A percentile compares a stretch with the other conserved stretches of the same genome.
Evolutionary conservation across 2,113 vertebrate genomes (phyloP).

Genomic region (Poicephalus gulielmi): DNA sequence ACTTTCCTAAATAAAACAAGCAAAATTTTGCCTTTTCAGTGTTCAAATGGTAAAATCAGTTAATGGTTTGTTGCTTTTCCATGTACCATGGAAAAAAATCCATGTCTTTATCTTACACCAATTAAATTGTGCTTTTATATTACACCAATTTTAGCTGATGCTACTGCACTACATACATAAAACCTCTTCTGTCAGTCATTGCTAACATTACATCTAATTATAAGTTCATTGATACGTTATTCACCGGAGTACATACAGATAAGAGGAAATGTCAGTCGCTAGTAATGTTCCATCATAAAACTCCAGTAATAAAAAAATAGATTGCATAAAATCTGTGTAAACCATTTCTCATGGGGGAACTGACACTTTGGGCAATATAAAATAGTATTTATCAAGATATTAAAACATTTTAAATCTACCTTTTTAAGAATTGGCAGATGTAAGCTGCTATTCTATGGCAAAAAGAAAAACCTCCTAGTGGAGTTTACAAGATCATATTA

Average conservation of each 20-base stretch:
- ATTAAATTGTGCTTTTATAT: neutral
- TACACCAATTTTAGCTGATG: neutral
- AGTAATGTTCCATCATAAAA: slow-evolving; percentile 60
- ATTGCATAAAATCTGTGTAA: slow-evolving; percentile 34
- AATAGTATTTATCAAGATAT: slow-evolving; percentile 30
- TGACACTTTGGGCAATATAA: neutral
- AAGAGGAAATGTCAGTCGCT: slow-evolving; percentile 41
- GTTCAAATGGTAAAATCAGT: neutral
- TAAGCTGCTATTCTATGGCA: neutral
- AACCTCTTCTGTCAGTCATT: slow-evolving; percentile 31
- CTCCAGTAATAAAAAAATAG: slow-evolving; percentile 14
- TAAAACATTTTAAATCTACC: neutral
- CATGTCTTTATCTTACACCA: neutral
- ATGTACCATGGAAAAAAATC: neutral
- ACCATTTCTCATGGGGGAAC: neutral
- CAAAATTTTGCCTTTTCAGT: neutral
- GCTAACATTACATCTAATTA: slow-evolving; percentile 27
- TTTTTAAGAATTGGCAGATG: neutral
- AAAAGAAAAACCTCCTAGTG: neutral
- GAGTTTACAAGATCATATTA: neutral
- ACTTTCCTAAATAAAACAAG: neutral
- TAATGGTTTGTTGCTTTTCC: neutral
- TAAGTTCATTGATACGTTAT: slow-evolving; percentile 19
- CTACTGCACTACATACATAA: neutral
- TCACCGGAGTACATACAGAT: slow-evolving; percentile 11